These are phyloP conservation scores for Chanos chanos DNA, from an alignment of 2,797 vertebrate species.

Conservation along the genomic window DNA sequence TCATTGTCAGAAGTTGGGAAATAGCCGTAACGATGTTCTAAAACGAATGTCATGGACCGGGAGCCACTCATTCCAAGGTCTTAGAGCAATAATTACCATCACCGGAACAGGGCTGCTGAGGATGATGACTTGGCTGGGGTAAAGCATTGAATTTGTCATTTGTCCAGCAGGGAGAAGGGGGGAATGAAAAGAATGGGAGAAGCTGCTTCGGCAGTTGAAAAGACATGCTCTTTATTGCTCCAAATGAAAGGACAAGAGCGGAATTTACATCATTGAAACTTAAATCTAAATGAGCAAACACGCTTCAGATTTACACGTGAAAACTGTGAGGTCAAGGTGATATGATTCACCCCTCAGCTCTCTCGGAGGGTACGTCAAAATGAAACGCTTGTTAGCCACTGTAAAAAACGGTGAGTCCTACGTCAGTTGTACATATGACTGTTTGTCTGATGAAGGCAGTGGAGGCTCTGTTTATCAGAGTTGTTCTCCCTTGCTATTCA, in stretches of 20 bases:
- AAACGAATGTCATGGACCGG: conserved; percentile 29
- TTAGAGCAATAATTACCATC: conserved; percentile 27
- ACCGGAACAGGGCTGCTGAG: conserved; percentile 14
- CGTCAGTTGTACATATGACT: conserved; percentile 10
- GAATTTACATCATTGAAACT: no score
- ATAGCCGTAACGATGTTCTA: conserved; percentile 31
- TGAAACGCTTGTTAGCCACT: no score
- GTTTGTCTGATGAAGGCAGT: conserved; percentile 23
- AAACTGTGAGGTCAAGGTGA: no score
- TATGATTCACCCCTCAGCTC: no score
- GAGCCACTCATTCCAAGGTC: conserved; percentile 28
- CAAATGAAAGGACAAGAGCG: no score
- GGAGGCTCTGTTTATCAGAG: not conserved
- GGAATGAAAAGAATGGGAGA: conserved; percentile 4
- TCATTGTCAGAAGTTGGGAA: conserved; percentile 40
- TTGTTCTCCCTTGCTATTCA: not conserved
- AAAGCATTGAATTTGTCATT: not conserved
- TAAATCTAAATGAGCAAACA: no score
- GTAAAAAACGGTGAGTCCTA: no score
- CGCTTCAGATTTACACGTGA: no score
- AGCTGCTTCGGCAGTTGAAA: conserved; percentile 26
- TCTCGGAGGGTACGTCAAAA: no score
- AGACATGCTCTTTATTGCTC: conserved; percentile 18
- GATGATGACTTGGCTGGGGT: conserved; percentile 12
- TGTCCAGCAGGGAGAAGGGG: not conserved